These are phyloP conservation scores for Shargacucullia verbasci DNA, from an alignment of 2,888 invertebrate species.

Conservation along the genomic window DNA sequence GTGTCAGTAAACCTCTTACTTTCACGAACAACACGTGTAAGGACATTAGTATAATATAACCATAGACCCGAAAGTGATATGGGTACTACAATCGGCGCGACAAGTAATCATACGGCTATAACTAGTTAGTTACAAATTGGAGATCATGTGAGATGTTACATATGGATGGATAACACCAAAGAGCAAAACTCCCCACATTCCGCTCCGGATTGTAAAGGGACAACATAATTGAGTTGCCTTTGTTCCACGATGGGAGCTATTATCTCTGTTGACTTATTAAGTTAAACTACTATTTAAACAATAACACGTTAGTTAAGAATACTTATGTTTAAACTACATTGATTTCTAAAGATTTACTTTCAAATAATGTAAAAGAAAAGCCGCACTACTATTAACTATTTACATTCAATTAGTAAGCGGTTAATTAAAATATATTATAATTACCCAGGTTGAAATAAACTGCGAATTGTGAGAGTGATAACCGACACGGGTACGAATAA, in stretches of 20 bases:
- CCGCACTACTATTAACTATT: too few species aligned
- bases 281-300: neutral
- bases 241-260: slow-evolving; percentile 33
- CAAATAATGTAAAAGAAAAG: too few species aligned
- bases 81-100: slow-evolving; percentile 5
- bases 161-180: slow-evolving; percentile 33
- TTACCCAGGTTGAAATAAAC: too few species aligned
- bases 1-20: slow-evolving; percentile 1
- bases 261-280: slow-evolving; percentile 33
- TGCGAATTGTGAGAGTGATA: too few species aligned
- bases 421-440: too few species aligned
- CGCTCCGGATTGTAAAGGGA: neutral
- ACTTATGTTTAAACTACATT: too few species aligned
- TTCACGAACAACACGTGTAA: slow-evolving; percentile 5
- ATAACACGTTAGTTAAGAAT: too few species aligned
- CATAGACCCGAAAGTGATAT: slow-evolving; percentile 13
- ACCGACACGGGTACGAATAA: too few species aligned
- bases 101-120: slow-evolving; percentile 19
- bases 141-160: slow-evolving; percentile 24
- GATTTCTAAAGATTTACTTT: too few species aligned
- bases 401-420: too few species aligned
- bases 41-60: neutral
- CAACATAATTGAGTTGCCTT: slow-evolving; percentile 41
- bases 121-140: slow-evolving; percentile 22
- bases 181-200: slow-evolving; percentile 21